Evolutionary conservation across 2,797 vertebrate genomes (phyloP).

Genomic region (Mastacembelus armatus): DNA sequence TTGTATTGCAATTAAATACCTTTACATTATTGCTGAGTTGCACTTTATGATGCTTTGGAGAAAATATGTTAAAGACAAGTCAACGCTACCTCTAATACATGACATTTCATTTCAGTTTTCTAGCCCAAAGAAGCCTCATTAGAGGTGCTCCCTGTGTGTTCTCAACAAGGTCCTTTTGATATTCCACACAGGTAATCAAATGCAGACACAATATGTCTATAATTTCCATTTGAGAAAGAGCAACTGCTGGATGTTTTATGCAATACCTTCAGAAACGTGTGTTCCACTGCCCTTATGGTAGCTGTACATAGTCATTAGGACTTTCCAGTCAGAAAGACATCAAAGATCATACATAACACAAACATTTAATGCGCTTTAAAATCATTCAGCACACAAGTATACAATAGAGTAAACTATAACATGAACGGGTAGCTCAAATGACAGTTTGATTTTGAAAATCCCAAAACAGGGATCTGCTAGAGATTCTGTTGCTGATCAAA

Average conservation of each 20-base stretch:
- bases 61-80: conserved; percentile 30
- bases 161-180: conserved; percentile 32
- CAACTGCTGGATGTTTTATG: conserved; percentile 10
- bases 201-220: conserved; percentile 4
- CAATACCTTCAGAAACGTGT: conserved; percentile 11
- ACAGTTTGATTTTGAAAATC: neutral
- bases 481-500: conserved; percentile 6
- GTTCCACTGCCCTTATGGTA: conserved; percentile 12
- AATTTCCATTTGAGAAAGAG: conserved; percentile 9
- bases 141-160: conserved; percentile 4
- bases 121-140: conserved; percentile 4
- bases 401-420: too few relatives aligned
- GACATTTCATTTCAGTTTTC: conserved; percentile 22
- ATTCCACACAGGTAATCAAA: conserved; percentile 25
- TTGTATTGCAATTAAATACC: conserved; percentile 1
- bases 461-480: neutral
- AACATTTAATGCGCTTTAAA: conserved; percentile 30
- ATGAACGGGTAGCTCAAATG: conserved; percentile 11
- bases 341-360: conserved; percentile 17
- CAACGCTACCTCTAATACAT: conserved; percentile 1
- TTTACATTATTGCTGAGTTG: conserved; percentile 17
- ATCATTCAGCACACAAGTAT: neutral
- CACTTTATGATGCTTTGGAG: conserved; percentile 26
- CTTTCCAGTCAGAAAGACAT: conserved; percentile 13
- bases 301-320: conserved; percentile 10